These are phyloP conservation scores for Carettochelys insculpta DNA, from an alignment of 2,113 vertebrate species.

Conservation along the genomic window DNA sequence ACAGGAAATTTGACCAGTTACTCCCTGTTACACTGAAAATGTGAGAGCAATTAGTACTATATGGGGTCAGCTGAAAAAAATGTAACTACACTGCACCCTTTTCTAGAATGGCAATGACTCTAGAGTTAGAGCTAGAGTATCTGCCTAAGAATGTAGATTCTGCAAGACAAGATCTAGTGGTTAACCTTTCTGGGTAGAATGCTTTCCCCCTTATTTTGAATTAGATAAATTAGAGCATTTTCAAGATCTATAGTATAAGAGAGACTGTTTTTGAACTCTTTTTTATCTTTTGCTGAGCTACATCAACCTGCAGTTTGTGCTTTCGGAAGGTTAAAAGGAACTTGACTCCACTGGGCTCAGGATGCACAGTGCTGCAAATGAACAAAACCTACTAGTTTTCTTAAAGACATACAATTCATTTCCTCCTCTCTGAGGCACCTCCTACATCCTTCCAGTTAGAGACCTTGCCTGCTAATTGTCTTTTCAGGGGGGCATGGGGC, in stretches of 20 bases:
- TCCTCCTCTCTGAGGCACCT: neutral
- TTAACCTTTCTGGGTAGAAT: neutral
- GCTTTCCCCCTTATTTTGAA: neutral
- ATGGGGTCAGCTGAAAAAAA: neutral
- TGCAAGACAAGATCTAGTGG: neutral
- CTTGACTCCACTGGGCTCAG: too few relatives aligned
- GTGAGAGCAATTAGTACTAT: neutral
- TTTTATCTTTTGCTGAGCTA: neutral
- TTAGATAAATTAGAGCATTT: neutral
- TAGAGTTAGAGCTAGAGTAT: neutral
- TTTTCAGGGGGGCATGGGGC: too few relatives aligned
- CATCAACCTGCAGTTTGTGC: neutral
- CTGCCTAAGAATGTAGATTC: neutral
- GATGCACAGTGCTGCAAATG: neutral
- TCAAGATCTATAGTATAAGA: neutral
- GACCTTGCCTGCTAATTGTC: neutral
- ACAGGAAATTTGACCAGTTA: too few relatives aligned
- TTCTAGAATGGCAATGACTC: neutral
- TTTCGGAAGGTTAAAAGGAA: neutral
- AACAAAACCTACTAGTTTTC: neutral
- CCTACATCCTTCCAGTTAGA: neutral
- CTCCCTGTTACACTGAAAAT: neutral
- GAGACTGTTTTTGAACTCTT: neutral
- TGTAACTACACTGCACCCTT: neutral
- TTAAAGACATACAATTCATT: neutral